Evolutionary conservation across 2,888 invertebrate species (phyloP), one percentile per base, ranked within the genome.

Genomic region (Pristionchus japonicus): DNA sequence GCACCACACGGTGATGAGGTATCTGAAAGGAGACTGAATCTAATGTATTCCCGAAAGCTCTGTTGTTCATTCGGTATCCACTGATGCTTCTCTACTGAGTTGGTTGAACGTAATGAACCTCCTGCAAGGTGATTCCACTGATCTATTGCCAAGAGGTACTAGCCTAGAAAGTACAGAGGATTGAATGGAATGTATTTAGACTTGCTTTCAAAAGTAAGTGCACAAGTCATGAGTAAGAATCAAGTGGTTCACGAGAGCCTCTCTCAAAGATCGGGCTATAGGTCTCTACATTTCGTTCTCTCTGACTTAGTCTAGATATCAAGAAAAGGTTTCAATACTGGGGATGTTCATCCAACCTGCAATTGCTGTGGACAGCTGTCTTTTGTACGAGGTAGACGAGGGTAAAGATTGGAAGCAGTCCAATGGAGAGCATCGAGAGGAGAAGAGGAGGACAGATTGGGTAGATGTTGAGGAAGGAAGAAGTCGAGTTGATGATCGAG

Each of bases 281-380:
- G n/a, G n/a, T n/a, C n/a, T n/a, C n/a, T n/a, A n/a, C n/a, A n/a
- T n/a, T 52, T 52, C 52, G 23, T 52, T 13, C 52, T 20, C 17
- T 17, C 49, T 17, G 7, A 13, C 13, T 17, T 49, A 52, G 52
- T 52, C 49, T 49, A 15, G 49, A 49, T 4, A n/a, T n/a, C n/a
- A n/a, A n/a, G n/a, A 4, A 6, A 4, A 4, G 17, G 52, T 23
- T 11, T 1, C 23, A 52, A 20, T 20, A 20, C 52, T 20, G 17
- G 52, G 52, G 7, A 4, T 52, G 20, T n/a, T 47, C 47, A 2
- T 52, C 27, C n/a, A 70, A 70, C 70, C 70, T 70, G 70, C 70
- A 70, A 70, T 70, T 70, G 34, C 70, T 70, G 70, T 70, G 70
- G 70, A 70, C 70, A 1, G 70, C 70, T 13, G 70, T 70, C 70